Evolutionary conservation across 2,888 invertebrate species (phyloP).

Genomic region (Limulus polyphemus): DNA sequence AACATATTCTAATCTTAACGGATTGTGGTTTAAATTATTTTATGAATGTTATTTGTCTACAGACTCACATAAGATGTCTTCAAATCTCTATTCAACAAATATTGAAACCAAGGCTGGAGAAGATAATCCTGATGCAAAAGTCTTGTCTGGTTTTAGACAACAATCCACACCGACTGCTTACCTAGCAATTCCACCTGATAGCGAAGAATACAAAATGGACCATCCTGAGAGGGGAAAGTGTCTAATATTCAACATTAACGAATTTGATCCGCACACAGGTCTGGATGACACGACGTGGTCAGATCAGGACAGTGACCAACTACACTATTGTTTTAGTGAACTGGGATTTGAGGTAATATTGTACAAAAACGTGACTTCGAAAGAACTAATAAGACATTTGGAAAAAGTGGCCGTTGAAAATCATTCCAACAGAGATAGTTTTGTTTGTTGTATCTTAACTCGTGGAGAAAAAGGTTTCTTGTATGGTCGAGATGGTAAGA

Average conservation of each 20-base stretch:
- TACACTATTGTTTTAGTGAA: conserved; percentile 40
- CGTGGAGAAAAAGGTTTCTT: conserved; percentile 81
- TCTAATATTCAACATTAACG: conserved; percentile 79
- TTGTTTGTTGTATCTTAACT: conserved; percentile 67
- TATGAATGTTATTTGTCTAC: too few species aligned
- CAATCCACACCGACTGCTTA: background rate
- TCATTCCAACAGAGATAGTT: conserved; percentile 68
- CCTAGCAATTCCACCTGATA: conserved; percentile 8
- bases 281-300: conserved; percentile 52
- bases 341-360: conserved; percentile 52
- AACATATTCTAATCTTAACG: too few species aligned
- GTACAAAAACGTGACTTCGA: conserved; percentile 54
- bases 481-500: conserved; percentile 71
- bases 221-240: conserved; percentile 65
- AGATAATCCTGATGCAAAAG: too few species aligned
- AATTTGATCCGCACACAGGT: conserved; percentile 45
- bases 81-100: too few species aligned
- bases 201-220: conserved; percentile 66
- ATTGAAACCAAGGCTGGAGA: too few species aligned
- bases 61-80: too few species aligned
- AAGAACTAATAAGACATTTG: conserved; percentile 1
- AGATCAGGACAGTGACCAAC: conserved; percentile 65
- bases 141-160: too few species aligned
- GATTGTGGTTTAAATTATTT: too few species aligned
- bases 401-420: conserved; percentile 54